Evolutionary conservation across 2,113 vertebrate genomes (phyloP), one percentile per base, ranked within the genome.

Genomic region (Dicentrarchus labrax): DNA sequence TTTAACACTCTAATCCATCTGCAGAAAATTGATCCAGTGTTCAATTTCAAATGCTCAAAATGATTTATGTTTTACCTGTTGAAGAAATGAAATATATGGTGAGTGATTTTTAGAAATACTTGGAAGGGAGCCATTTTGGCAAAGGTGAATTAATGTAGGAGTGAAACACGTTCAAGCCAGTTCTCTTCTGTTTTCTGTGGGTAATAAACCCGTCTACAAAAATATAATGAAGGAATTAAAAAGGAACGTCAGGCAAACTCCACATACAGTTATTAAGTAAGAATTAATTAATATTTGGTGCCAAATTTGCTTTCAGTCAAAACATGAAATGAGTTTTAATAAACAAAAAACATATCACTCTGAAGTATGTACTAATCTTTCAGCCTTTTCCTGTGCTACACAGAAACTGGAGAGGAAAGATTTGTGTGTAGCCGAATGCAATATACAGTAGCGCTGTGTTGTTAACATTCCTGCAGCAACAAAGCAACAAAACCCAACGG

Each of bases 1-100:
- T 74, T 75, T 11, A 83, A 70, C 68, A 76, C 15, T 64, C 62
- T 51, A 51, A 81, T 80, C 82, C 68, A 75, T 80, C 68, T 78
- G 59, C 72, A 83, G 12, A 39, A 68, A 70, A 88, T 45, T 64
- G 38, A 86, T 84, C 59, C 68, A 51, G 30, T 24, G 61, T 80
- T 78, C 51, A 62, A 77, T 78, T 84, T 81, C n/a, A 81, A 72
- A 78, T 5, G 47, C 56, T 85, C 30, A 71, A 74, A 82, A 57
- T 6, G 11, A 78, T 72, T 79, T 59, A 59, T 41, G 50, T 64
- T 50, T 62, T n/a, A 67, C 45, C 10, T n/a, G 6, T 50, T 76
- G 62, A 74, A 47, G 60, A 8, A 15, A 80, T 68, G 11, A 65
- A 83, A 82, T 62, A 36, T 30, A 41, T 8, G 13, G 30, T 13